Conservation (phyloP, 1,140 invertebrate genomes). For the Calliopsis andreniformis region DNA sequence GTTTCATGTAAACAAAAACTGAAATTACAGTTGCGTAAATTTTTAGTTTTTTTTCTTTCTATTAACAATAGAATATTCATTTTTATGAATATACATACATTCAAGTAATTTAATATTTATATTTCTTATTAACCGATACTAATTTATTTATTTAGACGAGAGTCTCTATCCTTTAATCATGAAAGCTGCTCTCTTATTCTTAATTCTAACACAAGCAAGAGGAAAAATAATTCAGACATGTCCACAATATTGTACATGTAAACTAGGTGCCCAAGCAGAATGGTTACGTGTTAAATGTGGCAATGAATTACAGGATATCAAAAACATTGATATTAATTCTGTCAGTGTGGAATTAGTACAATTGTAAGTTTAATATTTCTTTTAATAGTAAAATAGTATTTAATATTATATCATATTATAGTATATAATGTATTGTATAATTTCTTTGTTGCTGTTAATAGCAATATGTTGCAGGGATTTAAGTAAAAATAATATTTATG, state of each 20-base stretch:
- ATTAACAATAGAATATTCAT: neutral
- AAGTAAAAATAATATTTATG: conserved; percentile 88
- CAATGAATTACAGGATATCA: conserved; percentile 72
- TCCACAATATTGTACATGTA: conserved; percentile 74
- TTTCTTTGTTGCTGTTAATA: conserved; percentile 24
- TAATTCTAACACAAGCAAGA: conserved; percentile 68
- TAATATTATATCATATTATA: conserved; percentile 4
- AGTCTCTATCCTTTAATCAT: conserved; percentile 57
- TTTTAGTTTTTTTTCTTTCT: neutral
- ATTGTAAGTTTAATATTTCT: conserved; percentile 67
- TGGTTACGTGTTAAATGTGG: conserved; percentile 76
- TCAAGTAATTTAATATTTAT: neutral
- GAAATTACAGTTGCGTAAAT: neutral
- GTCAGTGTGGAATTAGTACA: conserved; percentile 76
- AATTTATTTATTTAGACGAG: conserved; percentile 40
- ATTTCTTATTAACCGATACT: neutral
- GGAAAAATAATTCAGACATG: conserved; percentile 67
- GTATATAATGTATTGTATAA: conserved; percentile 11
- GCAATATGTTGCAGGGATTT: conserved; percentile 84
- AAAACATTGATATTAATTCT: conserved; percentile 72
- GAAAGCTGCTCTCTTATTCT: conserved; percentile 66
- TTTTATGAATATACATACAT: neutral
- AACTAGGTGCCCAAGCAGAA: conserved; percentile 75
- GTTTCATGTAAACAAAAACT: neutral
- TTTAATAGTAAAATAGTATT: neutral